Conservation (phyloP, 2,113 vertebrate genomes). For the Tympanuchus pallidicinctus region DNA sequence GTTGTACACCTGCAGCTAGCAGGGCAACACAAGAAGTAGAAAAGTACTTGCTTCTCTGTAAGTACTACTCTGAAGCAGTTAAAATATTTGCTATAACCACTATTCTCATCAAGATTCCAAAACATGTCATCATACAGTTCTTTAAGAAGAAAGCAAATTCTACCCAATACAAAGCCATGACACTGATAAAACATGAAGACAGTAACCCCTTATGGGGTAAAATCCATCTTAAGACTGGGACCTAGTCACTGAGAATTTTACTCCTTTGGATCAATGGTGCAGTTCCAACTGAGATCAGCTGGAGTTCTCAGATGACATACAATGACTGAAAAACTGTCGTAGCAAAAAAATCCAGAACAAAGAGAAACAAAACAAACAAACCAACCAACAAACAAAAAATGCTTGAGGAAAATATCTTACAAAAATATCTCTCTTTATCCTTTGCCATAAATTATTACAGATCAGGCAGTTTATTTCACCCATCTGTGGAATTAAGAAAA, state of each 20-base stretch:
- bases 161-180: neutral
- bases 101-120: neutral
- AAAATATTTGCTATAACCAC: neutral
- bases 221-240: neutral
- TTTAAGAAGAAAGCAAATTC: neutral
- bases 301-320: neutral
- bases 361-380: too few species aligned
- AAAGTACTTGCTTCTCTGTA: neutral
- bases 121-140: neutral
- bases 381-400: too few species aligned
- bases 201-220: rapidly evolving
- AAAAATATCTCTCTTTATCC: neutral
- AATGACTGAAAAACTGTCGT: neutral
- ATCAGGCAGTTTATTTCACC: neutral
- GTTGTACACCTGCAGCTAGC: neutral
- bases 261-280: neutral
- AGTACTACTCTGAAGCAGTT: neutral
- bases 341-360: neutral
- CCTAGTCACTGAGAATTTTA: neutral
- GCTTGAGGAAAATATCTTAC: neutral
- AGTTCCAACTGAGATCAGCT: rapidly evolving
- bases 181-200: neutral
- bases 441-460: neutral
- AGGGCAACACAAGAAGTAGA: neutral
- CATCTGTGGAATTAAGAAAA: neutral